A percentile compares a stretch with the other conserved stretches of the same genome.
Evolutionary conservation across 2,888 invertebrate species (phyloP).

Genomic region (Tinea pellionella): DNA sequence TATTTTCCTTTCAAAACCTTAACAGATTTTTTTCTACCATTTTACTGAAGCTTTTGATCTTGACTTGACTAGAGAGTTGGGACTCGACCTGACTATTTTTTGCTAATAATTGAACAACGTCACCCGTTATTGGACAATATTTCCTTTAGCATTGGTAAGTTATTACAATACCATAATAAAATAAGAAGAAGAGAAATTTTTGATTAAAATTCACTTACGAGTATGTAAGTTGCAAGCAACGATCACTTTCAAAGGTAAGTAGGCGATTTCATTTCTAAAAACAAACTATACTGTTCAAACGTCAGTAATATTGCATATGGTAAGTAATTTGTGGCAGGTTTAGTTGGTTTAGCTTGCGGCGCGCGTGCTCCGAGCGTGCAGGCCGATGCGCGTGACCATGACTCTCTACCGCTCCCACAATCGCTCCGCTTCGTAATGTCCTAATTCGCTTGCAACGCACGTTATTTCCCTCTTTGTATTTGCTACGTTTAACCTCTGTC

Average conservation of each 20-base stretch:
- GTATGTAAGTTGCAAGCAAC: too few species aligned
- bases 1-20: too few species aligned
- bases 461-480: constrained; percentile 41
- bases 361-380: constrained; percentile 4
- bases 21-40: too few species aligned
- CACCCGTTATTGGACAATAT: too few species aligned
- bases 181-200: too few species aligned
- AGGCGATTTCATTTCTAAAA: neutral
- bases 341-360: constrained; percentile 11
- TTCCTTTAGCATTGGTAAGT: too few species aligned
- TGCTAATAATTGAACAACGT: too few species aligned
- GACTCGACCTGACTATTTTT: too few species aligned
- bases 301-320: constrained; percentile 8
- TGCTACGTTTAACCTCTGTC: constrained; percentile 1
- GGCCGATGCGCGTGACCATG: constrained; percentile 8
- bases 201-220: too few species aligned
- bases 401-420: neutral
- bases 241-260: neutral
- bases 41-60: too few species aligned
- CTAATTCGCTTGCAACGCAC: constrained; percentile 45
- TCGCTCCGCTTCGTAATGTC: constrained; percentile 23
- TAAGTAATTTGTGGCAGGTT: constrained; percentile 7
- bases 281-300: neutral
- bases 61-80: too few species aligned
- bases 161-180: too few species aligned